Percentiles rank a stretch among this genome's conserved stretches.
phyloP scores from a whole-genome alignment of 2,888 invertebrate genomes.

The Sisyra terminalis region DNA sequence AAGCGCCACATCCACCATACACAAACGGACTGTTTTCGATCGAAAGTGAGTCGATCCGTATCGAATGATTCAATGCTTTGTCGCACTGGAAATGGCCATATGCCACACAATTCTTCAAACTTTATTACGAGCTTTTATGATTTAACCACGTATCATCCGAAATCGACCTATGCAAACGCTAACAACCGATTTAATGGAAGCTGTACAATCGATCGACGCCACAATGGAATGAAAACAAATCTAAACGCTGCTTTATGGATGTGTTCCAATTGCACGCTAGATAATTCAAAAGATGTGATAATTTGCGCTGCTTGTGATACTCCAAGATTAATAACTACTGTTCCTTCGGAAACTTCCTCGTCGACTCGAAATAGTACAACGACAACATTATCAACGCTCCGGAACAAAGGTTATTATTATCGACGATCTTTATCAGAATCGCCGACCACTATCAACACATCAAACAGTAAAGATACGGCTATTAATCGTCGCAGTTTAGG shows the following conservation, averaged over 20 bases:
- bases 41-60: slow-evolving; percentile 40
- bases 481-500: slow-evolving; percentile 25
- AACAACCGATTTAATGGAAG: slow-evolving; percentile 25
- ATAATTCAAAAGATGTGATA: slow-evolving; percentile 46
- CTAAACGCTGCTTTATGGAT: slow-evolving; percentile 44
- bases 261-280: slow-evolving; percentile 57
- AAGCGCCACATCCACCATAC: slow-evolving; percentile 31
- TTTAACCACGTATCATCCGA: slow-evolving; percentile 6
- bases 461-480: slow-evolving; percentile 17
- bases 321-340: slow-evolving; percentile 23
- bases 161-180: slow-evolving; percentile 15
- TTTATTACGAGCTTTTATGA: slow-evolving; percentile 8
- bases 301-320: slow-evolving; percentile 63
- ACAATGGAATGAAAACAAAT: slow-evolving; percentile 22
- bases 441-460: slow-evolving; percentile 16
- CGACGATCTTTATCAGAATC: slow-evolving; percentile 31
- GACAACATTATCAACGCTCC: slow-evolving; percentile 11
- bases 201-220: slow-evolving; percentile 32
- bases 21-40: slow-evolving; percentile 27
- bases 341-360: slow-evolving; percentile 16
- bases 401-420: slow-evolving; percentile 23
- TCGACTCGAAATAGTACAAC: slow-evolving; percentile 25
- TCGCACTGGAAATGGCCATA: neutral
- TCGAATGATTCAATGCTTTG: slow-evolving; percentile 46
- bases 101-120: slow-evolving; percentile 6